These are phyloP conservation scores for Ciconia boyciana DNA, from an alignment of 2,113 vertebrate genomes.

Conservation along the genomic window DNA sequence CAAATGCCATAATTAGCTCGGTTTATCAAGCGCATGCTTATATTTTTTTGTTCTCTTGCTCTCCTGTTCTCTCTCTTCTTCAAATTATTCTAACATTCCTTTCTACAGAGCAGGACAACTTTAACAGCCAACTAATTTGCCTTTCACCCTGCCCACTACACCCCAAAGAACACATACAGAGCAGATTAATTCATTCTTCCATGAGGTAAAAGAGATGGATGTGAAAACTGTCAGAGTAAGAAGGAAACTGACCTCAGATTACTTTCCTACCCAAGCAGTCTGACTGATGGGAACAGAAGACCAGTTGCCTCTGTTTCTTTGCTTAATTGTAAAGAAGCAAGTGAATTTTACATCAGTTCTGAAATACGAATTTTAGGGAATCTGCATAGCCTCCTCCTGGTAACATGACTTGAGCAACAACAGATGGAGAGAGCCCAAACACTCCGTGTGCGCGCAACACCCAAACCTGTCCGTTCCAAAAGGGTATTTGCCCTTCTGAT, in stretches of 20 bases:
- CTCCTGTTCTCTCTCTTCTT: neutral
- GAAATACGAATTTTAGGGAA: neutral
- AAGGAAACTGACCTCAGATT: neutral
- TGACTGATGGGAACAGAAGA: neutral
- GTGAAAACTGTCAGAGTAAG: neutral
- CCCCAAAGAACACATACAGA: fast-evolving
- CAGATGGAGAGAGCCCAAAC: neutral
- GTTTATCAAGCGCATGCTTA: neutral
- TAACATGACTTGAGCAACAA: neutral
- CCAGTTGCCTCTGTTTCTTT: neutral
- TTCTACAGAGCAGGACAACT: neutral
- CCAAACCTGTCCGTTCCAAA: neutral
- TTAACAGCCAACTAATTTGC: neutral
- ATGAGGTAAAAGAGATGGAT: neutral
- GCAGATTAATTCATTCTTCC: neutral
- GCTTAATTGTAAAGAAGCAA: neutral
- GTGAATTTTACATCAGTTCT: neutral
- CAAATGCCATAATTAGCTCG: neutral
- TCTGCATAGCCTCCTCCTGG: neutral
- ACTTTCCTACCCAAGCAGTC: neutral
- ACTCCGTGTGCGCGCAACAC: neutral
- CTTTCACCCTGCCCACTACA: neutral
- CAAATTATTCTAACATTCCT: neutral
- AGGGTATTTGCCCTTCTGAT: neutral
- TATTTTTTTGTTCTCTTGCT: neutral